Evolutionary conservation across 35 echinoderm and acorn worm species (phyloP).

Genomic region (Patiria miniata): DNA sequence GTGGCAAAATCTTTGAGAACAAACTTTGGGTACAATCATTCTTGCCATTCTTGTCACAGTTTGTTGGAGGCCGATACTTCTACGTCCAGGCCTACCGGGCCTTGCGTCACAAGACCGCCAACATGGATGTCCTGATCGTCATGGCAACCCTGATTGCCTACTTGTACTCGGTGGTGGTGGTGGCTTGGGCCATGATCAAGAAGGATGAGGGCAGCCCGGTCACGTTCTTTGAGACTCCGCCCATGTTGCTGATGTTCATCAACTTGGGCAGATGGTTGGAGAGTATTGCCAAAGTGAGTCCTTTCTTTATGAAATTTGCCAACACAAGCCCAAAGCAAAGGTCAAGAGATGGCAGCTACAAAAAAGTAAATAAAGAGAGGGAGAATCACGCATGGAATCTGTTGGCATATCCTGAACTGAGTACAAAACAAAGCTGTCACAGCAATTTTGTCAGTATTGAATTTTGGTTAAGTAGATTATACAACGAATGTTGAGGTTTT

Average conservation of each 20-base stretch:
- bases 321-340: no score
- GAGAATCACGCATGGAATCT: neutral
- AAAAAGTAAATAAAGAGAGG: neutral
- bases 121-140: conserved; percentile 98
- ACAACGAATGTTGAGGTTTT: no score
- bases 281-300: conserved; percentile 89
- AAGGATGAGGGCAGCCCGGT: conserved; percentile 64
- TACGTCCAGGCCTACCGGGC: conserved; percentile 96
- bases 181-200: conserved; percentile 58
- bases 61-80: conserved; percentile 89
- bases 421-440: no score
- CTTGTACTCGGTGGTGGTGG: conserved; percentile 76
- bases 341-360: neutral
- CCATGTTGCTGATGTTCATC: conserved; percentile 92
- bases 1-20: no score
- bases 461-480: no score
- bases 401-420: no score
- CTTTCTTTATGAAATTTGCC: neutral
- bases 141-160: conserved; percentile 95
- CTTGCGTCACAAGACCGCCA: conserved; percentile 74
- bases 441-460: no score
- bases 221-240: conserved; percentile 99
- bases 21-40: no score
- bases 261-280: conserved; percentile 92
- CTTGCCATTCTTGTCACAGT: conserved; percentile 23